These are phyloP conservation scores for Barbus barbus DNA, from an alignment of 2,113 vertebrate species.

Conservation along the genomic window DNA sequence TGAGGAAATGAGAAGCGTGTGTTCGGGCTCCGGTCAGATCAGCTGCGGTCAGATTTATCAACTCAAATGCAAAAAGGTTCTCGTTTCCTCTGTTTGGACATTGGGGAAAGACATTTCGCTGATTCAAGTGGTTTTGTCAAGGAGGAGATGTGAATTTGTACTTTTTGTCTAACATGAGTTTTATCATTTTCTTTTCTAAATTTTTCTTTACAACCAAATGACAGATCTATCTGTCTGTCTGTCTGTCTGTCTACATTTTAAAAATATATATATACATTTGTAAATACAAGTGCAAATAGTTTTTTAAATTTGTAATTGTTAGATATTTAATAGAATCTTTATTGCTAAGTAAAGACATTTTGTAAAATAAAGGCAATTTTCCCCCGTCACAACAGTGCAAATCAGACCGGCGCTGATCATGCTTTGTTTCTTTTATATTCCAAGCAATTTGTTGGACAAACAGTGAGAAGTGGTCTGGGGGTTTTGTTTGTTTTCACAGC, in stretches of 20 bases:
- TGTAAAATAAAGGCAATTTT: not conserved
- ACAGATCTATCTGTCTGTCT: no score
- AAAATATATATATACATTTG: no score
- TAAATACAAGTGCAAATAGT: no score
- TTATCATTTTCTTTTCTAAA: no score
- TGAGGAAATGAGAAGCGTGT: slow-evolving; percentile 76
- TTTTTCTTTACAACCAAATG: no score
- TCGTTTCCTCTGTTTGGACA: slow-evolving; percentile 62
- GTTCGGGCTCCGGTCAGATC: slow-evolving; percentile 71
- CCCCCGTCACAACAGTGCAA: not conserved
- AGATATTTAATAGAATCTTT: no score
- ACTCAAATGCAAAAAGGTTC: slow-evolving; percentile 64
- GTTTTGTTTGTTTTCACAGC: slow-evolving; percentile 44
- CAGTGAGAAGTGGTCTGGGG: slow-evolving; percentile 39
- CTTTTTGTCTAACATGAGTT: not conserved
- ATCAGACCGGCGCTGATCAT: not conserved
- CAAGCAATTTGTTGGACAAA: slow-evolving; percentile 46
- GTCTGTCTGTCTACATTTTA: no score
- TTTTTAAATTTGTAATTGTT: no score
- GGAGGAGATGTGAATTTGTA: no score
- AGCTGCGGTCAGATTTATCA: slow-evolving; percentile 73
- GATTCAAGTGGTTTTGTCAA: not conserved
- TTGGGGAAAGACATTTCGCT: not conserved
- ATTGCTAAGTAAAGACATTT: not conserved
- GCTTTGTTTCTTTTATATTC: slow-evolving; percentile 14